Base-by-base conservation (phyloP, 1,140 invertebrate genomes). In the Trichomalopsis sarcophagae region DNA sequence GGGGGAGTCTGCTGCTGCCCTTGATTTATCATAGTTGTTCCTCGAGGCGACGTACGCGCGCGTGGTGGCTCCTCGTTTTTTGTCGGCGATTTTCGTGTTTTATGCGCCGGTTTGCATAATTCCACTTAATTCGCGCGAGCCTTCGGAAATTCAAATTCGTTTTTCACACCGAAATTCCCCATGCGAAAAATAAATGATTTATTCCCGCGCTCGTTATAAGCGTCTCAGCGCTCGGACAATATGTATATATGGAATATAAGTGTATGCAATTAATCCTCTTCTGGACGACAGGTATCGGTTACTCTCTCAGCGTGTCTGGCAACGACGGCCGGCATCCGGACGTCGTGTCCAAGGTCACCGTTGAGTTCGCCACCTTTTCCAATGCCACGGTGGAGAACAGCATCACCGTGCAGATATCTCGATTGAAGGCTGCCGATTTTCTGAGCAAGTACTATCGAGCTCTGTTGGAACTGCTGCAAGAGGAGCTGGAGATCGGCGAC, bases 251-350 rank as follows among this genome's bases (percentile, higher is more conserved):
- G 17, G 17, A 62, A 36, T 36, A 36, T 36, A 36, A 36, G 33
- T 36, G 55, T 7, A 7, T 62, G 21, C 21, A n/a, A 62, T 62
- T 62, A 62, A 62, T 62, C 17, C 55, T 62, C 4, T n/a, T 62
- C 21, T 62, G 21, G 14, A 77, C 62, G 23, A 17, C 50, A 93
- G 92, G 94, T n/a, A 93, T 95, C 86, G 95, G 95, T 9, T 96
- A 96, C 89, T 96, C 96, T 0, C 94, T 98, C 86, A 96, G 95
- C 77, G 95, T 99, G 0, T 95, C 95, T 9, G 98, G 97, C 2
- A 98, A 97, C 91, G 98, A 99, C 92, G 98, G 98, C 3, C 95
- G 95, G 85, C 97, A 98, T 90, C 93, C 94, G 13, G 96, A 97
- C 91, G 98, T 98, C 0, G 93, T 95, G 27, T 98, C 97, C 9